Conservation (phyloP, 2,888 invertebrate genomes). For the Leptopterna dolabrata region DNA sequence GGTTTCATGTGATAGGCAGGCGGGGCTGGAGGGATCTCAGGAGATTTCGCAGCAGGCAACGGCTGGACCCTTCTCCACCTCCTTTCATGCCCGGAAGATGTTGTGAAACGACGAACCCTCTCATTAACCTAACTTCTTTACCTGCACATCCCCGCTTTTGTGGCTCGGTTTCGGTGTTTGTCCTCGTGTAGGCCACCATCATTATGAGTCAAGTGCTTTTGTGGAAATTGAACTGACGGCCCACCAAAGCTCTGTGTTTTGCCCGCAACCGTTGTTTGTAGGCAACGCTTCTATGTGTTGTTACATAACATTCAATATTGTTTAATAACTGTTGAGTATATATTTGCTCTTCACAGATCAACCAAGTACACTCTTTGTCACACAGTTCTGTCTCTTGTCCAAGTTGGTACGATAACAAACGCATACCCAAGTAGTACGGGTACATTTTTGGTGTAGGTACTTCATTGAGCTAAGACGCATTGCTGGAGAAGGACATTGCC, state of each 20-base stretch:
- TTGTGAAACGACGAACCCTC: conserved; percentile 1
- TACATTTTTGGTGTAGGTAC: no score
- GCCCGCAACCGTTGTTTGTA: neutral
- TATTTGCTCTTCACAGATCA: no score
- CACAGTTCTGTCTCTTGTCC: no score
- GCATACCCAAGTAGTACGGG: no score
- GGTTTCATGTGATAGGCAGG: neutral
- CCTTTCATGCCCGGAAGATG: neutral
- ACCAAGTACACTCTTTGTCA: no score
- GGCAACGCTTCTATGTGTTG: neutral
- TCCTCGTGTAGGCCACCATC: neutral
- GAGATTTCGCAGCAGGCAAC: conserved; percentile 11
- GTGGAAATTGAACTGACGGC: neutral
- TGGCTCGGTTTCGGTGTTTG: conserved; percentile 2
- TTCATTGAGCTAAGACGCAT: no score
- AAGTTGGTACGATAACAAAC: no score
- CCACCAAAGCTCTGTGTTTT: neutral
- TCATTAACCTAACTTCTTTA: conserved; percentile 3
- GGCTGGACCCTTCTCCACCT: neutral
- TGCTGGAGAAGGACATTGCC: no score
- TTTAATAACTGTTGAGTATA: no score
- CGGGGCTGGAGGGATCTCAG: neutral
- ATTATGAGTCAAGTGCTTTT: neutral
- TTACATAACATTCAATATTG: no score
- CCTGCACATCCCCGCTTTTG: conserved; percentile 3